Evolutionary conservation across 2,888 invertebrate species (phyloP).

Genomic region (Synanthedon formicaeformis): DNA sequence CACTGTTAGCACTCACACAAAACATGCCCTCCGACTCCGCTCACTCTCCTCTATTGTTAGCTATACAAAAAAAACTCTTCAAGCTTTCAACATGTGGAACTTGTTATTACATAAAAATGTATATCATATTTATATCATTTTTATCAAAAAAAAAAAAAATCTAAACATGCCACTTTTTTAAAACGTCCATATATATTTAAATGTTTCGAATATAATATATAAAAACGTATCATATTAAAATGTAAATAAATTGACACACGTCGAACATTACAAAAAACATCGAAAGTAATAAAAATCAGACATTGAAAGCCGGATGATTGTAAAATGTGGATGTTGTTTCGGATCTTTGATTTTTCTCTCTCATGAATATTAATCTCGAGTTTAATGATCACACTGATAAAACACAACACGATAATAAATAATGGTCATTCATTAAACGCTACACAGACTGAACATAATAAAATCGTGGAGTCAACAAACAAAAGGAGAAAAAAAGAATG

Average conservation of each 20-base stretch:
- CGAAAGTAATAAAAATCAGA: constrained; percentile 30
- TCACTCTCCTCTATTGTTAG: background rate
- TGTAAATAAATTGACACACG: constrained; percentile 5
- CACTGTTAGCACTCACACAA: constrained; percentile 73
- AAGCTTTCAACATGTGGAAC: constrained; percentile 23
- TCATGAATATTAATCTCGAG: constrained; percentile 12
- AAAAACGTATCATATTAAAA: constrained; percentile 17
- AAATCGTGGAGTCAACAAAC: constrained; percentile 38
- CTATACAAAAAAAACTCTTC: constrained; percentile 22
- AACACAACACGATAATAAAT: constrained; percentile 38
- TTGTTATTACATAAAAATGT: constrained; percentile 18
- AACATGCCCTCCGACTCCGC: constrained; percentile 33
- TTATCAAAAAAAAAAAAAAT: constrained; percentile 3
- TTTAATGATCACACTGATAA: constrained; percentile 53
- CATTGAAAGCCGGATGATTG: constrained; percentile 59
- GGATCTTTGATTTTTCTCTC: constrained; percentile 5
- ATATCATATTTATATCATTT: constrained; percentile 20
- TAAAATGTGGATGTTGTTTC: constrained; percentile 22
- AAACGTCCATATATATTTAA: background rate
- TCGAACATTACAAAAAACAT: constrained; percentile 21
- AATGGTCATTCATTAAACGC: constrained; percentile 42
- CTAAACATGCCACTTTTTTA: constrained; percentile 31
- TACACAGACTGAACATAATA: constrained; percentile 63
- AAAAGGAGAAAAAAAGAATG: constrained; percentile 10
- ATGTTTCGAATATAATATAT: background rate